Evolutionary conservation across 2,113 vertebrate genomes (phyloP), one percentile per base, ranked within the genome.

Genomic region (Planiliza haematocheilus): DNA sequence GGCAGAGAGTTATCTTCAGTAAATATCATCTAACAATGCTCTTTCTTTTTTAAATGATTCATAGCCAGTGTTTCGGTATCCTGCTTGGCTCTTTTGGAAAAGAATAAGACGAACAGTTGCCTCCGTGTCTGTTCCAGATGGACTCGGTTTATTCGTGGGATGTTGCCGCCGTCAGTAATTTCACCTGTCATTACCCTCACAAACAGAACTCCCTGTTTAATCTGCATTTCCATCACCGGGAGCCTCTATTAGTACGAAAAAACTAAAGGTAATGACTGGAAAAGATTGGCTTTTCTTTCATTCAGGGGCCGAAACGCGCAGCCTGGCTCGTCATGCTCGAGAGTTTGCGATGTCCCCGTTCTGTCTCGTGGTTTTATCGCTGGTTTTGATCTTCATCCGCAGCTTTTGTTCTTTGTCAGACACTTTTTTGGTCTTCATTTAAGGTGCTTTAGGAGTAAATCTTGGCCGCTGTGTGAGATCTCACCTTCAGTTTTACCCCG

Each of bases 171-270:
- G 8, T 68, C 70, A 17, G 70, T 79, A 82, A 88, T 89, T 89
- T 89, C 84, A 81, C 81, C 69, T 87, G 76, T 75, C 89, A 87
- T 88, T 87, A 83, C 81, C 83, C 78, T 71, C 79, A 62, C 81
- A 79, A 81, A 88, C 79, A 63, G 58, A 74, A 65, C 58, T 57
- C 56, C 37, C 64, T 43, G 51, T 74, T 81, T 69, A 79, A 85
- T 88, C 76, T 63, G 49, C 49, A 55, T 67, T 76, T 73, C 73
- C 52, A 53, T 69, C 74, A 56, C 30, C 8, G 18, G 45, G 14
- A 45, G 57, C 51, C 43, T 74, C 42, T 42, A 30, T 62, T 79
- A 59, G n/a, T 17, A 53, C 45, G 37, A 58, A 62, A 68, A 68
- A 64, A 51, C 24, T 16, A 10, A 43, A 65, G 70, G 50, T 81